Percentiles rank a stretch among this genome's conserved stretches.
phyloP scores from a whole-genome alignment of 2,888 invertebrate species.

The Hedya salicella region DNA sequence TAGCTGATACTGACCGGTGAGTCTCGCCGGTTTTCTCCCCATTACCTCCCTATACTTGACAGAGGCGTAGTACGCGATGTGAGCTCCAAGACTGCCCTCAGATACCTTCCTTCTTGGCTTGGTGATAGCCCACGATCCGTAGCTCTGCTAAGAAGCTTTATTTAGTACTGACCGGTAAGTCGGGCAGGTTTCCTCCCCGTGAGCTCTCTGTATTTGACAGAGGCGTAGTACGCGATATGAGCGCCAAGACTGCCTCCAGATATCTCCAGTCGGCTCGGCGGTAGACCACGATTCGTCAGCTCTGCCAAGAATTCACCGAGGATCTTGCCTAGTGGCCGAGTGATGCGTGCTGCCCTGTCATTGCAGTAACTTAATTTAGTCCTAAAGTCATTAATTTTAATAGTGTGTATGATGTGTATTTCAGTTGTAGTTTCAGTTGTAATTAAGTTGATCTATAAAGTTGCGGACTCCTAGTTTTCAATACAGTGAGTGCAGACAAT shows the following conservation, averaged over 20 bases:
- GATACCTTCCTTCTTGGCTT: slow-evolving; percentile 61
- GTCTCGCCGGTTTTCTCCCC: slow-evolving; percentile 61
- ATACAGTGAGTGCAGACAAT: too few relatives aligned
- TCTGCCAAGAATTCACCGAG: slow-evolving; percentile 71
- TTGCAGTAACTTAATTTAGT: slow-evolving; percentile 22
- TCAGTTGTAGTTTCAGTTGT: too few relatives aligned
- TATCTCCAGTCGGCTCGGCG: slow-evolving; percentile 63
- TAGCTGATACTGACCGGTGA: slow-evolving; percentile 58
- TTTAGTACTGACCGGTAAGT: slow-evolving; percentile 59
- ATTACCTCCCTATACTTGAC: slow-evolving; percentile 62
- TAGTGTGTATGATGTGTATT: too few relatives aligned
- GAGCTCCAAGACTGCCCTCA: slow-evolving; percentile 74
- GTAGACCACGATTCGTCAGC: slow-evolving; percentile 63
- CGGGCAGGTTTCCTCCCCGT: slow-evolving; percentile 65
- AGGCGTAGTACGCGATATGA: slow-evolving; percentile 69
- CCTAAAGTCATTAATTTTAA: too few relatives aligned
- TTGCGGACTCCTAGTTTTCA: too few relatives aligned
- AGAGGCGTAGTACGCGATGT: slow-evolving; percentile 69
- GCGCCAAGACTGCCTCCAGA: slow-evolving; percentile 75
- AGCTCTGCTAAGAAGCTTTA: slow-evolving; percentile 65
- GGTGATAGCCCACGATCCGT: slow-evolving; percentile 59
- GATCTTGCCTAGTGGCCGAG: slow-evolving; percentile 67
- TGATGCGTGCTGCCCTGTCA: slow-evolving; percentile 71
- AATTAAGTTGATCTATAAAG: too few relatives aligned
- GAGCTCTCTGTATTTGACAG: slow-evolving; percentile 60